Evolutionary conservation across 1,140 invertebrate genomes (phyloP).

Genomic region (Drosophila sp.): DNA sequence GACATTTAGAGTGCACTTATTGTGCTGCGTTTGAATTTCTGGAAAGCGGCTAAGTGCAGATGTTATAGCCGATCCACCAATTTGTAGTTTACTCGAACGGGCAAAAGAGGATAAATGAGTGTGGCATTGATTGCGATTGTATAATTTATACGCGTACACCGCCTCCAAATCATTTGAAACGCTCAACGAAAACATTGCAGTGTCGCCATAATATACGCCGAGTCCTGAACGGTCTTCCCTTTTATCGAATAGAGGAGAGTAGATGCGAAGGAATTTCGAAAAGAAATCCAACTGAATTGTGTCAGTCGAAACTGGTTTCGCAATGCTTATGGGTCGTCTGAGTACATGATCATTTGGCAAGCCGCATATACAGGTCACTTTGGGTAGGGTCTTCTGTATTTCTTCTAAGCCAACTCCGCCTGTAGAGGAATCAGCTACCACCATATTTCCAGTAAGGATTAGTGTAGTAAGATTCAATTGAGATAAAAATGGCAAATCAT

Average conservation of each 20-base stretch:
- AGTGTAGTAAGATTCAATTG: slow-evolving; percentile 15
- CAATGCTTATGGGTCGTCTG: not conserved
- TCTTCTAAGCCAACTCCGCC: not conserved
- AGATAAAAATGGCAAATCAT: slow-evolving; percentile 27
- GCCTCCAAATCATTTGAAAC: slow-evolving; percentile 5
- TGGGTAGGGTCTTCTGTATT: not conserved
- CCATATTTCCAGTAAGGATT: slow-evolving; percentile 27
- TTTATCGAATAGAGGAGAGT: slow-evolving; percentile 34
- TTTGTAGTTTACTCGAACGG: slow-evolving; percentile 20
- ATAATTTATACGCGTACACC: slow-evolving; percentile 23
- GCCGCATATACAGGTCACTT: not conserved
- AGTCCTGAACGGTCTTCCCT: slow-evolving; percentile 16
- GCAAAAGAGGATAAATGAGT: slow-evolving; percentile 19
- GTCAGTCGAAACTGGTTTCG: not conserved
- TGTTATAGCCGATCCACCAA: slow-evolving; percentile 10
- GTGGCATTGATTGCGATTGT: slow-evolving; percentile 35
- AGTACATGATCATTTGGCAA: not conserved
- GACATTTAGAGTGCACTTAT: slow-evolving; percentile 1
- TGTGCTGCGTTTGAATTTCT: not conserved
- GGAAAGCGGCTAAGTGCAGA: slow-evolving; percentile 36
- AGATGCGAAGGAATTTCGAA: slow-evolving; percentile 7
- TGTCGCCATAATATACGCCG: slow-evolving; percentile 5
- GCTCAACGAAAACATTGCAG: slow-evolving; percentile 38
- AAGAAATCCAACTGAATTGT: not conserved
- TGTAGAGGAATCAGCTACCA: not conserved